Evolutionary conservation across 2,113 vertebrate species (phyloP).

Genomic region (Pollimyrus isidori): DNA sequence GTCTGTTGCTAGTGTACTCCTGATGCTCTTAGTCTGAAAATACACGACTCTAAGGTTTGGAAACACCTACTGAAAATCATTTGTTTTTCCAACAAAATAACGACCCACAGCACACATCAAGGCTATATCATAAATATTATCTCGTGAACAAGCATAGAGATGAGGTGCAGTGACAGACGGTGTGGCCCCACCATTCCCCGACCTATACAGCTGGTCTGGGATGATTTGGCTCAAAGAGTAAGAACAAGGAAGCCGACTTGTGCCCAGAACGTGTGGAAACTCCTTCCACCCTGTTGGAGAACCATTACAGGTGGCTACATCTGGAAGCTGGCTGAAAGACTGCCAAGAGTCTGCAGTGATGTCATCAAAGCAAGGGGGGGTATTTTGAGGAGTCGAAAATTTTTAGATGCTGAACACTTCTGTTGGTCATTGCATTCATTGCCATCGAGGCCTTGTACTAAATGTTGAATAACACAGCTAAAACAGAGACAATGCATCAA

Average conservation of each 20-base stretch:
- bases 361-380: no score
- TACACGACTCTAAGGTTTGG: not conserved
- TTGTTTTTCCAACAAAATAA: not conserved
- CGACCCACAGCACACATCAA: not conserved
- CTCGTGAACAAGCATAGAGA: not conserved
- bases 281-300: not conserved
- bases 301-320: not conserved
- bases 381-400: no score
- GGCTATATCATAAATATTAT: not conserved
- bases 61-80: not conserved
- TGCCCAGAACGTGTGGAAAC: not conserved
- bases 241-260: not conserved
- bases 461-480: not conserved
- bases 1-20: not conserved
- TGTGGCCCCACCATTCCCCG: no score
- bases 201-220: not conserved
- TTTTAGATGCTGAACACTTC: no score
- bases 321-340: not conserved
- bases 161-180: not conserved
- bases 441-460: not conserved
- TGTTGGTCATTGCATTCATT: not conserved
- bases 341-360: no score
- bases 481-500: not conserved
- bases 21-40: not conserved
- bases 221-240: not conserved